These are phyloP conservation scores for Chalcis sispes DNA, from an alignment of 2,888 invertebrate genomes.

Conservation along the genomic window DNA sequence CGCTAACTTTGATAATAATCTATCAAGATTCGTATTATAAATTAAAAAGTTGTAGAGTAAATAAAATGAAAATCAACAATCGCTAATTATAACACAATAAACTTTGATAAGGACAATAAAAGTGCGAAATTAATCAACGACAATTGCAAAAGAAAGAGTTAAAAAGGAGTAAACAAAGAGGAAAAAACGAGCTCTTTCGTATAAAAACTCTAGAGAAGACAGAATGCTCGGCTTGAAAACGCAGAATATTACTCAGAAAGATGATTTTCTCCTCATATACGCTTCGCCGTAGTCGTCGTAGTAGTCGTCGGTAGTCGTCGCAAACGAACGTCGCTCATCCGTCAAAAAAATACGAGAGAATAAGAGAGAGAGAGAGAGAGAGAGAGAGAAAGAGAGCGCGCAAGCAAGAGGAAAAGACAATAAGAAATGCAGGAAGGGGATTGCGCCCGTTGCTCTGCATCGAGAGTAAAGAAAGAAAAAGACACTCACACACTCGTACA, in stretches of 20 bases:
- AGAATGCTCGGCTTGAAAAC: conserved; percentile 47
- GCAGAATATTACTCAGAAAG: conserved; percentile 55
- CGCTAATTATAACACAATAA: conserved; percentile 29
- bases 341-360: conserved; percentile 48
- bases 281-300: conserved; percentile 16
- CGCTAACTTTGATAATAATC: neutral
- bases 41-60: neutral
- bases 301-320: too few relatives aligned
- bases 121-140: conserved; percentile 52
- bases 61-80: conserved; percentile 4
- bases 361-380: conserved; percentile 9
- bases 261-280: conserved; percentile 54
- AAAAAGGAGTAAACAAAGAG: conserved; percentile 40
- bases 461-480: conserved; percentile 35
- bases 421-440: conserved; percentile 48
- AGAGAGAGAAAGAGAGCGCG: neutral
- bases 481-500: neutral
- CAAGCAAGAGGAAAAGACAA: conserved; percentile 48
- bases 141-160: conserved; percentile 28
- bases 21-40: neutral
- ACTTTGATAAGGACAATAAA: conserved; percentile 9
- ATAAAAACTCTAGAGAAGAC: conserved; percentile 21
- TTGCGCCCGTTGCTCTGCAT: neutral
- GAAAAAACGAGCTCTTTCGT: neutral
- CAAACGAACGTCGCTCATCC: conserved; percentile 55